These are phyloP conservation scores for Sceloporus tristichus DNA, from an alignment of 2,113 vertebrate genomes.

Conservation along the genomic window DNA sequence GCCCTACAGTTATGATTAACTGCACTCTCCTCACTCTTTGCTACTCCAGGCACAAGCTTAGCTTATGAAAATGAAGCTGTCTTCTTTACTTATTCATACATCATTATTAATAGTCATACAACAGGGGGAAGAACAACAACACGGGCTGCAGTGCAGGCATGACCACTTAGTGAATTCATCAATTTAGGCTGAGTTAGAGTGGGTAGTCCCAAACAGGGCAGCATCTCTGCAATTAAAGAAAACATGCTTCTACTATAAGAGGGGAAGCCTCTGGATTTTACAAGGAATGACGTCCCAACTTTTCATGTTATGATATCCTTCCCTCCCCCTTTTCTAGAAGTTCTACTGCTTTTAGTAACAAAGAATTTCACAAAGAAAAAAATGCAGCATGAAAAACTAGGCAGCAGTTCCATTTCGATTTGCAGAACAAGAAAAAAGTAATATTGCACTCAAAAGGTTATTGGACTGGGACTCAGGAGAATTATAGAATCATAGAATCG, in stretches of 20 bases:
- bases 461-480: not conserved
- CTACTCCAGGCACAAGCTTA: constrained; percentile 71
- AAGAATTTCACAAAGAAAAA: constrained; percentile 30
- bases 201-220: not conserved
- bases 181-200: constrained; percentile 52
- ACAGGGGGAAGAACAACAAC: constrained; percentile 36
- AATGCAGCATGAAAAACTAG: constrained; percentile 43
- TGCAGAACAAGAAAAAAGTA: constrained; percentile 17
- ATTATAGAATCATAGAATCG: not conserved
- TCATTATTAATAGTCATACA: constrained; percentile 75
- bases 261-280: constrained; percentile 30
- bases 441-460: not conserved
- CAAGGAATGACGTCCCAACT: constrained; percentile 35
- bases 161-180: constrained; percentile 29
- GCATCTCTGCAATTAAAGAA: not conserved
- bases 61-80: constrained; percentile 80
- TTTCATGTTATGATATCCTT: accelerated
- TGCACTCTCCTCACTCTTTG: constrained; percentile 47
- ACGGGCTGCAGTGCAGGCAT: constrained; percentile 51
- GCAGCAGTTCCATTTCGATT: constrained; percentile 33
- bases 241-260: constrained; percentile 23
- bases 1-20: constrained; percentile 75
- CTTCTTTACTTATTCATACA: constrained; percentile 75
- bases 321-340: not conserved
- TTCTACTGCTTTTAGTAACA: constrained; percentile 38